These are phyloP conservation scores for Crossaster papposus DNA, from an alignment of 53 echinoderm and acorn worm species.

Conservation along the genomic window DNA sequence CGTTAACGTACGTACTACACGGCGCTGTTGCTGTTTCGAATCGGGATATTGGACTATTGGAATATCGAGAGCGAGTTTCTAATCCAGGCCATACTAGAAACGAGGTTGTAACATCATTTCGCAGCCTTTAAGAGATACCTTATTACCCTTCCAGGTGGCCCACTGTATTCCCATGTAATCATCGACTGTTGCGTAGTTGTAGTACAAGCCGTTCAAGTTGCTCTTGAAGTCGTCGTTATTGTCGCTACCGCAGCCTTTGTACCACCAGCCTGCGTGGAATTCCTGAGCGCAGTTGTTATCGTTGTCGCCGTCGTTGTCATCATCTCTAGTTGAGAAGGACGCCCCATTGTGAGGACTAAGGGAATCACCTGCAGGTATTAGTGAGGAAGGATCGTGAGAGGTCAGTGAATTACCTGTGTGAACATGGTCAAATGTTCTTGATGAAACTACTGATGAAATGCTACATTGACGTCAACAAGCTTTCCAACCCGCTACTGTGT, in stretches of 20 bases:
- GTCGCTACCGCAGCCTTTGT: not conserved
- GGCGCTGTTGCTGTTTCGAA: no score
- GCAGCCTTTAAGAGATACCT: not conserved
- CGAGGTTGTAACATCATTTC: not conserved
- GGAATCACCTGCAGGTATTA: not conserved
- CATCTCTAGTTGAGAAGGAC: not conserved
- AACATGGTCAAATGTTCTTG: not conserved
- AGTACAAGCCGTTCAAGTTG: constrained; percentile 39
- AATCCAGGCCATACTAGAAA: no score
- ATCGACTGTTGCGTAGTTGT: not conserved
- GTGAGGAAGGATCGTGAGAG: no score
- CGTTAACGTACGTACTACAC: no score
- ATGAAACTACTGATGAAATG: no score
- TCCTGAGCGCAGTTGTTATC: constrained; percentile 3
- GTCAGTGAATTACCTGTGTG: no score
- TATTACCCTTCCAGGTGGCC: not conserved
- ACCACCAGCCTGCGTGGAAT: constrained; percentile 19
- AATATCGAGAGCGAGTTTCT: no score
- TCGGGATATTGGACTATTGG: no score
- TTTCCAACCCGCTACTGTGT: no score
- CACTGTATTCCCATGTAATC: constrained; percentile 14
- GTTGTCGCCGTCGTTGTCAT: not conserved
- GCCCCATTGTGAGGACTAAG: not conserved
- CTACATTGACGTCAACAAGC: no score
- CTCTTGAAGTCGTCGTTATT: not conserved